Conservation (phyloP, 2,113 vertebrate genomes). For the Hippopotamus amphibius region DNA sequence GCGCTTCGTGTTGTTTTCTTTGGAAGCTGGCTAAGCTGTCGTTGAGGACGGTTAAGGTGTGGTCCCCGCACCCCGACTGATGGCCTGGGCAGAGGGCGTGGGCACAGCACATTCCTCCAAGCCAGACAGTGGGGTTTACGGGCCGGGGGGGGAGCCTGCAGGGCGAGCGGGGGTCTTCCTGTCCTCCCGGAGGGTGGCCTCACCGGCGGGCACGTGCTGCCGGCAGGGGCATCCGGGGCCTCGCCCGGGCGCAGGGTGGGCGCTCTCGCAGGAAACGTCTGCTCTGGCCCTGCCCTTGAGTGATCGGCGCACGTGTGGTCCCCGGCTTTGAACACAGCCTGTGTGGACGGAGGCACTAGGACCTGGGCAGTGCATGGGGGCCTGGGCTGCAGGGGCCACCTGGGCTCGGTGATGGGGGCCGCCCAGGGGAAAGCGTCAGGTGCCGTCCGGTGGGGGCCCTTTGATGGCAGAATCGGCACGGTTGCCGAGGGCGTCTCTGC, state of each 20-base stretch:
- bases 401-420: background rate
- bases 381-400: background rate
- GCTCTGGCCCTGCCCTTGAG: too few relatives aligned
- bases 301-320: background rate
- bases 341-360: background rate
- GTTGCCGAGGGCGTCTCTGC: background rate
- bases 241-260: background rate
- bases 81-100: background rate
- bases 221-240: background rate
- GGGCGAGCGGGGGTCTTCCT: too few relatives aligned
- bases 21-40: background rate
- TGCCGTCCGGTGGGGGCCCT: too few relatives aligned
- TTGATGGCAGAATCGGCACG: too few relatives aligned
- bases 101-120: fast-evolving
- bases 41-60: too few relatives aligned
- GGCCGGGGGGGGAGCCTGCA: background rate
- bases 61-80: fast-evolving
- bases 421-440: too few relatives aligned
- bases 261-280: background rate
- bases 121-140: background rate
- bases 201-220: fast-evolving
- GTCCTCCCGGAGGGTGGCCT: background rate
- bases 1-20: too few relatives aligned
- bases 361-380: background rate
- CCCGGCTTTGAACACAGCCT: background rate